Base-by-base conservation (phyloP, 2,888 invertebrate species). In the Ophion costatus region DNA sequence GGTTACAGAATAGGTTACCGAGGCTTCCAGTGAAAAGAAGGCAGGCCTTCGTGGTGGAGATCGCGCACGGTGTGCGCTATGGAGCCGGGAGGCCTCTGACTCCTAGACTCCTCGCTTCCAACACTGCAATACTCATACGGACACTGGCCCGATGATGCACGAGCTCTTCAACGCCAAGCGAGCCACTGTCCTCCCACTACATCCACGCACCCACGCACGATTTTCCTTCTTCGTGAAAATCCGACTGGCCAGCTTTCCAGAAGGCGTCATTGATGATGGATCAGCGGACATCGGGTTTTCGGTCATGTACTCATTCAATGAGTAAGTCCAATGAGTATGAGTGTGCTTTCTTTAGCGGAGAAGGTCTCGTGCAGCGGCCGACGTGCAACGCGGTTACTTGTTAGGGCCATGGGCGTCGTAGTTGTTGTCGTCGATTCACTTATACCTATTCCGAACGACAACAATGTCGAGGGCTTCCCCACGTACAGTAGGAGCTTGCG, bases 1-100 rank as follows among this genome's bases (percentile, higher is more conserved):
- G 71, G 74, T 84, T 84, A 84, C 71, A 79, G 82, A 84, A 84
- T 84, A 82, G 84, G 82, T 84, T 84, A 84, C 82, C 61, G 79
- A 73, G 83, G 56, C 63, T 80, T 63, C 67, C 71, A 66, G 71
- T 73, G 80, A 69, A 79, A 69, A 74, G 56, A 56, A 66, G 75
- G 73, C 74, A 67, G 78, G 38, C 38, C 75, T 71, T 63, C 71
- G 22, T 71, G 51, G 77, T 57, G 51, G 74, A 82, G 45, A 76
- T 82, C 70, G 22, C 56, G 38, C 38, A 38, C 38, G 38, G 38
- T 45, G 56, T 70, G 74, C 77, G 64, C 76, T 80, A 70, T 74
- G 80, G 56, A 77, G 76, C 56, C 51, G 56, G n/a, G 63, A 71
- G 66, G 38, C 64, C 75, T 51, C 42, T 59, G 67, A 67, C 45